Conservation (phyloP, 2,797 vertebrate species). For the Acanthurus tractus region DNA sequence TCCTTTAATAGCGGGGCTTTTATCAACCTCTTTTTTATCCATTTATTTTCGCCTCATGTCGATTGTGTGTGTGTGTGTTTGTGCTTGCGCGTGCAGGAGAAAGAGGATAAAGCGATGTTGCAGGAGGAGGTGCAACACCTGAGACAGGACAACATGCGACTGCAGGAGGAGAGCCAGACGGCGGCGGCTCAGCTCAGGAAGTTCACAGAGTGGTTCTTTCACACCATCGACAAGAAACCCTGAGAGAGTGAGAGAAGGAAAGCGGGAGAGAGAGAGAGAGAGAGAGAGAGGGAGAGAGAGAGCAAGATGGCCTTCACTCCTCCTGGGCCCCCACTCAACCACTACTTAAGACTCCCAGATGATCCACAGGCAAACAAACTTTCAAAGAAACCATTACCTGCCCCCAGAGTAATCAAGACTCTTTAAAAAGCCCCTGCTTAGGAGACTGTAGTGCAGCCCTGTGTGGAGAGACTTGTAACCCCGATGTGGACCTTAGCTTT, state of each 20-base stretch:
- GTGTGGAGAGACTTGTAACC: slow-evolving; percentile 54
- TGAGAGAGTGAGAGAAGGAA: slow-evolving; percentile 68
- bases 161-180: slow-evolving; percentile 96
- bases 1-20: slow-evolving; percentile 65
- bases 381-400: slow-evolving; percentile 50
- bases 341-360: slow-evolving; percentile 59
- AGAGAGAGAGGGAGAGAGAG: slow-evolving; percentile 20
- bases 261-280: slow-evolving; percentile 29
- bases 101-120: slow-evolving; percentile 95
- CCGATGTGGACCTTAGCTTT: slow-evolving; percentile 56
- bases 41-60: slow-evolving; percentile 53
- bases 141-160: slow-evolving; percentile 96
- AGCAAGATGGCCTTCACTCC: slow-evolving; percentile 49
- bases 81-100: slow-evolving; percentile 86
- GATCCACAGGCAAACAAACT: slow-evolving; percentile 55
- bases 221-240: slow-evolving; percentile 94
- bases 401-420: slow-evolving; percentile 58
- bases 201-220: slow-evolving; percentile 99
- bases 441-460: slow-evolving; percentile 55
- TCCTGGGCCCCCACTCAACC: slow-evolving; percentile 48
- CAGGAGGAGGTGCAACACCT: slow-evolving; percentile 97
- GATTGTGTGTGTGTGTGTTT: slow-evolving; percentile 29
- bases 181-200: slow-evolving; percentile 95
- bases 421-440: slow-evolving; percentile 37
- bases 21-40: slow-evolving; percentile 53